Evolutionary conservation across 2,888 invertebrate genomes (phyloP), one percentile per base, ranked within the genome.

Genomic region (Linnaemya vulpina): DNA sequence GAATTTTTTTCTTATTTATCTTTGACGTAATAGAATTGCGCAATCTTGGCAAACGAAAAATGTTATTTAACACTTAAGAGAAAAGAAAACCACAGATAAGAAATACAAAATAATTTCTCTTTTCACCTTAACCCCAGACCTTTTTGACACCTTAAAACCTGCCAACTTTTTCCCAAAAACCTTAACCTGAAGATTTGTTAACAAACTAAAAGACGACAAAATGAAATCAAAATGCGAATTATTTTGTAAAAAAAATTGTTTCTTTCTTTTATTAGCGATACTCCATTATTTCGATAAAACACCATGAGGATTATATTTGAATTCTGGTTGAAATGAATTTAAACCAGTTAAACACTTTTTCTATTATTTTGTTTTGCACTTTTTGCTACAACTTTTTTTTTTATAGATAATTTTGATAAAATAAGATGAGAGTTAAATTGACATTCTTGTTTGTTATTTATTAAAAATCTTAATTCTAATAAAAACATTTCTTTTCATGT

Each of bases 51-150:
- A 58, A n/a, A 9, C 20, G 22, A 13, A 30, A 58, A 30, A 13
- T 25, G n/a, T 58, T 58, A 58, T 58, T 58, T 58, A 58, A 58
- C 30, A 22, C 11, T n/a, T 58, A 13, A 25, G 4, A 3, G 1
- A 58, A n/a, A 22, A 53, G 22, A 10, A 53, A 9, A 20, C 0
- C 49, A 49, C 49, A 49, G 15, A 13, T 13, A 43, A 43, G 3
- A 13, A 49, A 53, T 8, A 60, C n/a, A 17, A 40, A 63, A 43
- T 67, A 77, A 77, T 68, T 77, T 58, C 68, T 68, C 49, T 77
- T 68, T 58, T 68, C 49, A 60, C 40, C 58, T 67, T 53, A 51
- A 55, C 35, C 35, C 58, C 5, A 43, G 11, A 17, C 51, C 55
- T 76, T 55, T 65, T 65, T 65, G 43, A 43, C 55, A 55, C 25